Percentiles rank a stretch among this genome's conserved stretches.
These are phyloP conservation scores for Peromyscus maniculatus DNA, from an alignment of 2,113 vertebrate species.

Conservation along the genomic window DNA sequence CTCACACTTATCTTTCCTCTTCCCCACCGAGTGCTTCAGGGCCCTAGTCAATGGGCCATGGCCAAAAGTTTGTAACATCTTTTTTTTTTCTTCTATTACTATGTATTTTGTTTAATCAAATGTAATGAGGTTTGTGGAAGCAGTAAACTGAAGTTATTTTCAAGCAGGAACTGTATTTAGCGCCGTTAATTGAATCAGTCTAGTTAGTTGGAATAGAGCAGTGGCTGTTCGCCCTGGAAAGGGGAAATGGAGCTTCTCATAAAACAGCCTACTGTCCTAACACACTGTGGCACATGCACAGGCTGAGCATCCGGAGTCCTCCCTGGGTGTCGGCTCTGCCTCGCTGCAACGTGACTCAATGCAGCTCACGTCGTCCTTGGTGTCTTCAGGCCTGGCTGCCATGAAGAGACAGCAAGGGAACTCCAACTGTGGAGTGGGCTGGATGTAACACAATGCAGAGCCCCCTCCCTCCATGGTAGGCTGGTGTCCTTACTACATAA, in stretches of 20 bases:
- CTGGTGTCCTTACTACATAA: neutral
- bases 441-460: fast-evolving
- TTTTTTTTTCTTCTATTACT: slow-evolving; percentile 60
- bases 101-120: slow-evolving; percentile 80
- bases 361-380: fast-evolving
- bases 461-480: neutral
- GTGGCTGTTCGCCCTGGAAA: slow-evolving; percentile 62
- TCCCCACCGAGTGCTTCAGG: slow-evolving; percentile 16
- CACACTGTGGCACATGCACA: neutral
- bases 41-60: slow-evolving; percentile 70
- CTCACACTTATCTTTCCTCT: fast-evolving
- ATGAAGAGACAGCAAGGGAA: fast-evolving
- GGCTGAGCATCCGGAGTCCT: neutral
- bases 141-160: slow-evolving; percentile 80
- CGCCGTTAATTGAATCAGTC: slow-evolving; percentile 79
- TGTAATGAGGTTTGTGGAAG: slow-evolving; percentile 78
- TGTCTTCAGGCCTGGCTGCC: fast-evolving
- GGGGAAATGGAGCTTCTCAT: slow-evolving; percentile 70
- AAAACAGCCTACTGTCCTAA: slow-evolving; percentile 61
- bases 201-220: slow-evolving; percentile 75
- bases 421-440: fast-evolving
- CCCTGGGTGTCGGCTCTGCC: neutral
- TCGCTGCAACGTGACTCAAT: fast-evolving
- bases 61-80: slow-evolving; percentile 71
- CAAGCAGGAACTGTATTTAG: slow-evolving; percentile 79